Evolutionary conservation across 2,113 vertebrate species (phyloP), one percentile per base, ranked within the genome.

Genomic region (Leucosticte australis): DNA sequence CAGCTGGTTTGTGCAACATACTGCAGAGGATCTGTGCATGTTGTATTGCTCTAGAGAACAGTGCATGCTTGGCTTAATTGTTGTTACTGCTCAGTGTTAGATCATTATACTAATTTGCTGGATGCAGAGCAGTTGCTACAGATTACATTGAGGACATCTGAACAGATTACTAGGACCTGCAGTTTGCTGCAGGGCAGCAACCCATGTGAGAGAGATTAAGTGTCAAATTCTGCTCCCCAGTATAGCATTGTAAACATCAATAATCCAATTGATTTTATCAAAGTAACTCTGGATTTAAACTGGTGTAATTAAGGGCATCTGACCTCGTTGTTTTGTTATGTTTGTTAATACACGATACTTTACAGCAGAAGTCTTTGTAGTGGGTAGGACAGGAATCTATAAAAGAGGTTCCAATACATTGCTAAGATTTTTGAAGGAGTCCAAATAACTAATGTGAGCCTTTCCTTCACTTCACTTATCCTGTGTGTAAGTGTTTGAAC

Each of bases 251-350:
- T 88, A 93, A 96, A 93, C 75, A 77, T 93, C 85, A 90, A 90
- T 96, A 93, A 90, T 84, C 41, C 42, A 69, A 82, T 75, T 75
- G 83, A 93, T 95, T 93, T 93, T 86, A 87, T 94, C 56, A 89
- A 63, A 89, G 73, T 90, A 86, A 89, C 62, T 81, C 73, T 92
- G 62, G 62, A 75, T 90, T 97, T 93, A 87, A 94, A 96, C 56
- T 89, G 60, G 20, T 95, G 53, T 94, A 71, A 82, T 94, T 96
- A 88, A 95, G 56, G 71, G 53, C 85, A 46, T 75, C 80, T 87
- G 93, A 94, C 85, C 83, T 92, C 2, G 0, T 81, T 88, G 86
- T 81, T 94, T 39, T 94, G 73, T 93, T 94, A 57, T 63, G 60
- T 90, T 93, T 93, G 82, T 83, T 97, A 92, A 91, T 93, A 37